These are phyloP conservation scores for Diabrotica undecimpunctata DNA, from an alignment of 1,140 invertebrate genomes.

Conservation along the genomic window DNA sequence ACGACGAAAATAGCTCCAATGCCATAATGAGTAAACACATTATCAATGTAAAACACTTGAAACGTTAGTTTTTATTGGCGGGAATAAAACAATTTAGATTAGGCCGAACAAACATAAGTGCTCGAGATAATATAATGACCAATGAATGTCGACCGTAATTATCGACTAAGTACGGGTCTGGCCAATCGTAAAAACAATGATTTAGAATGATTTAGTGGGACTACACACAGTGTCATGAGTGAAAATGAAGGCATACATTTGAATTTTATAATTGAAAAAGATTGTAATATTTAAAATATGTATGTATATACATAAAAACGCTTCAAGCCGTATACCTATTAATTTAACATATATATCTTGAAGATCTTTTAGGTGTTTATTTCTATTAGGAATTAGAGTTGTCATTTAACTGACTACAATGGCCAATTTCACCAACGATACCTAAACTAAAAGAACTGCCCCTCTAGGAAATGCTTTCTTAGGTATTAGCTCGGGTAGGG, in stretches of 20 bases:
- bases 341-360: no score
- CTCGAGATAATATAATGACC: constrained; percentile 11
- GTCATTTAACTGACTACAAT: no score
- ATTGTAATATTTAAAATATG: no score
- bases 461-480: no score
- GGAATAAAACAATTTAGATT: constrained; percentile 15
- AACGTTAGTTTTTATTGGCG: constrained; percentile 14
- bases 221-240: not conserved
- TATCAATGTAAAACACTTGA: constrained; percentile 16
- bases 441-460: no score
- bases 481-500: no score
- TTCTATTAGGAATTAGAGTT: no score
- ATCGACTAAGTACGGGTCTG: not conserved
- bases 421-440: no score
- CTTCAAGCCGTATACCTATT: no score
- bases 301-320: no score
- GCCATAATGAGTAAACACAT: constrained; percentile 12
- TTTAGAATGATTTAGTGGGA: constrained; percentile 1
- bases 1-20: not conserved
- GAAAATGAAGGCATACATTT: not conserved
- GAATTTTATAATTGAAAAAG: no score
- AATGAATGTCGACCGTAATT: constrained; percentile 14
- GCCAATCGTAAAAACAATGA: constrained; percentile 8
- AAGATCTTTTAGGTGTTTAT: no score
- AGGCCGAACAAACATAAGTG: constrained; percentile 6